These are phyloP conservation scores for Rallus limicola DNA, from an alignment of 2,113 vertebrate species.

Conservation along the genomic window DNA sequence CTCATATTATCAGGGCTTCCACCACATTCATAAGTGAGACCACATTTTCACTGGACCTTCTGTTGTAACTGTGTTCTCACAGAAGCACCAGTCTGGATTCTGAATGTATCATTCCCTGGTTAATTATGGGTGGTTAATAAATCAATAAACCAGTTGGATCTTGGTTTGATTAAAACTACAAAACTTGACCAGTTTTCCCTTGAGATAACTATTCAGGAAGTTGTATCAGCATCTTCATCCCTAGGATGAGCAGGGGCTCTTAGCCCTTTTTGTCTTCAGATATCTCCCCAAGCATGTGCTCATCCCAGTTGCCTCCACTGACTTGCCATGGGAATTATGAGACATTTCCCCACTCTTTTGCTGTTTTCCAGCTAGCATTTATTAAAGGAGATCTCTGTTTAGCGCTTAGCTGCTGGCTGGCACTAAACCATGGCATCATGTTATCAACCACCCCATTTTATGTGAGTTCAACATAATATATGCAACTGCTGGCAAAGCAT, in stretches of 20 bases:
- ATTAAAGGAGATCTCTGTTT: neutral
- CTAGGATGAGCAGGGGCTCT: neutral
- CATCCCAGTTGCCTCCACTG: neutral
- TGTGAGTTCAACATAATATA: neutral
- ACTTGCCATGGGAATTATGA: neutral
- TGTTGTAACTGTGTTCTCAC: neutral
- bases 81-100: neutral
- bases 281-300: neutral
- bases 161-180: neutral
- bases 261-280: neutral
- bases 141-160: neutral
- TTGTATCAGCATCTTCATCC: neutral
- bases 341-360: neutral
- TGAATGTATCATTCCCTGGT: neutral
- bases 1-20: neutral
- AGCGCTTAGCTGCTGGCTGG: too few species aligned
- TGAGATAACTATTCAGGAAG: neutral
- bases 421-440: too few species aligned
- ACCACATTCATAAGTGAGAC: neutral
- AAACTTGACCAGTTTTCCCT: neutral
- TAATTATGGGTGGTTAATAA: neutral
- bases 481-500: neutral
- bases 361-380: neutral
- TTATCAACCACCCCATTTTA: neutral
- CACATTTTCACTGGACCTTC: neutral